A percentile compares a stretch with the other conserved stretches of the same genome.
These are phyloP conservation scores for Ammodytes dubius DNA, from an alignment of 2,113 vertebrate genomes.

Conservation along the genomic window DNA sequence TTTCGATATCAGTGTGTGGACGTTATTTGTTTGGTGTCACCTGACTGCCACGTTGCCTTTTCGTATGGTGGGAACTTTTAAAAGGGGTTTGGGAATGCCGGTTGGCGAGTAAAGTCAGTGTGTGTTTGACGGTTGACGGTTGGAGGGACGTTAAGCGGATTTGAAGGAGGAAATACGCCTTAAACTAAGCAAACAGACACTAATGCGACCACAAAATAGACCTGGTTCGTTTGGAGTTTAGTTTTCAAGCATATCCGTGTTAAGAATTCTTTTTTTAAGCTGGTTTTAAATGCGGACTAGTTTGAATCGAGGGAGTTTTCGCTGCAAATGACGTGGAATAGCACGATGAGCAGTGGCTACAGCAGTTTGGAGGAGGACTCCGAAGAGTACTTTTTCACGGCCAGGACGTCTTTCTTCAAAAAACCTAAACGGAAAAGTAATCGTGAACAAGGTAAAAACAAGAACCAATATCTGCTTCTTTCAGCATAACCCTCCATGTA, in stretches of 20 bases:
- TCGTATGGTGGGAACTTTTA: constrained; percentile 10
- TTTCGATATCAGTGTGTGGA: accelerated
- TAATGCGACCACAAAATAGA: neutral
- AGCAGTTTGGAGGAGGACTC: constrained; percentile 97
- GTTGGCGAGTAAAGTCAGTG: constrained; percentile 25
- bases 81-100: constrained; percentile 31
- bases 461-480: accelerated
- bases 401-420: constrained; percentile 95
- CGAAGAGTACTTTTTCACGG: constrained; percentile 98
- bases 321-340: constrained; percentile 89
- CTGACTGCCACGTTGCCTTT: neutral
- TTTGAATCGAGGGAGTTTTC: constrained; percentile 62
- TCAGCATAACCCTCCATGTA: neutral
- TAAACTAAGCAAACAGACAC: neutral
- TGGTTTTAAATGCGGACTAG: constrained; percentile 66
- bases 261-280: neutral
- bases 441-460: constrained; percentile 81
- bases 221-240: neutral
- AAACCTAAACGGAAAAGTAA: constrained; percentile 88
- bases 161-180: constrained; percentile 54
- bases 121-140: constrained; percentile 5
- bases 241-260: neutral
- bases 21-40: accelerated
- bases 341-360: constrained; percentile 99
- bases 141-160: constrained; percentile 26